Base-by-base conservation (phyloP, 2,797 vertebrate genomes). In the Pelodytes ibericus region DNA sequence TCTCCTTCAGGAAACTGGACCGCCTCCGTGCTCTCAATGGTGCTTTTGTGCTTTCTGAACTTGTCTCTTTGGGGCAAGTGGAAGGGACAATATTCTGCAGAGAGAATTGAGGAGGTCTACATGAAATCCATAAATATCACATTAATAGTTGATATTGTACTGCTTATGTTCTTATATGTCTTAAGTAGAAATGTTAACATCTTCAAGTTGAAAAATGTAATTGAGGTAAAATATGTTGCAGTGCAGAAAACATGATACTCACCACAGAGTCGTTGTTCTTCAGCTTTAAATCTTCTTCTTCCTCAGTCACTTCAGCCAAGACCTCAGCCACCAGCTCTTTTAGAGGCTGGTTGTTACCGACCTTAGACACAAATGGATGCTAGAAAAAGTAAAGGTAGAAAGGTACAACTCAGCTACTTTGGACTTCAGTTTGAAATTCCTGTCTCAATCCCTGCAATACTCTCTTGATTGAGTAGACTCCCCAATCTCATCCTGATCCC, bases 271-370 rank as follows among this genome's bases (percentile, higher is more conserved):
- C 58, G n/a, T 20, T 5, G 11, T 22, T 10, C 18, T 64, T 72
- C 81, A 20, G 73, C 80, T 27, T 83, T 64, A 82, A 85, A 27
- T 86, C 83, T 41, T 84, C 80, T 26, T 86, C 77, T 71, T 87
- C 82, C 81, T 89, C 88, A 11, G 83, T 84, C 75, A 86, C 84
- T 1, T 89, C 88, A 26, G 83, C 82, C 44, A 87, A 80, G 61
- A 87, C 87, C 74, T 89, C 90, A 0, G 88, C 89, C n/a, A 91
- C 88, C 41, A 92, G 84, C 44, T 90, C 87, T 58, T 80, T 80
- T 0, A 92, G 84, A 0, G 87, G 82, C 16, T 72, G 39, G 10
- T 85, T 88, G 10, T 85, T 85, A 0, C 70, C 69, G 16, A 85
- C 80, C 0, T 80, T 81, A 0, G 53, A 82, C 51, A 90, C 79